These are phyloP conservation scores for Lacerta viridis DNA, from an alignment of 2,797 vertebrate species.

Conservation along the genomic window DNA sequence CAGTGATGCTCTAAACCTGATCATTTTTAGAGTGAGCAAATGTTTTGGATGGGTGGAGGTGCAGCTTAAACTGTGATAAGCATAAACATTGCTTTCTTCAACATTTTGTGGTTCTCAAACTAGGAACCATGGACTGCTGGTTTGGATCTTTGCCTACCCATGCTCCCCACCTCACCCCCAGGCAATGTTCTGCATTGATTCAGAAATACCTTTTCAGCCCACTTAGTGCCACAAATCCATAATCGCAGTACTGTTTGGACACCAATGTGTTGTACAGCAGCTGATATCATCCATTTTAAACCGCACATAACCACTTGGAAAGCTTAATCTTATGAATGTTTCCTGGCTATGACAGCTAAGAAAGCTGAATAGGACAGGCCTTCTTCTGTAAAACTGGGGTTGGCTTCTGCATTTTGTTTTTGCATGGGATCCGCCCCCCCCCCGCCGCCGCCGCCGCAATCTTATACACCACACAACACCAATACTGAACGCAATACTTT, in stretches of 20 bases:
- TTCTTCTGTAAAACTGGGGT: background rate
- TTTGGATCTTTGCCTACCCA: background rate
- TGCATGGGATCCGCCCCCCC: slow-evolving; percentile 7
- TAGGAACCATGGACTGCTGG: background rate
- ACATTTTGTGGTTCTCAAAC: background rate
- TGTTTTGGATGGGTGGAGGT: background rate
- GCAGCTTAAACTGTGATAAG: background rate
- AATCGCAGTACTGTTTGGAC: background rate
- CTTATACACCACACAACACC: slow-evolving; percentile 4
- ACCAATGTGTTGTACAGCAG: background rate
- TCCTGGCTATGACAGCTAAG: background rate
- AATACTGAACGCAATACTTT: slow-evolving; percentile 22
- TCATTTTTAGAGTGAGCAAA: background rate
- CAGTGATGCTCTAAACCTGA: background rate
- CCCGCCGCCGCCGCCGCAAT: background rate
- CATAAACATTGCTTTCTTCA: background rate
- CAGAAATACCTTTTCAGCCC: background rate
- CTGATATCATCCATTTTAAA: background rate
- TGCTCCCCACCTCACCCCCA: too few species aligned
- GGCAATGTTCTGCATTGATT: background rate
- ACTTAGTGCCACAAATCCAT: background rate
- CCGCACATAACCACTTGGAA: background rate
- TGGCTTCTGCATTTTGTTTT: slow-evolving; percentile 12
- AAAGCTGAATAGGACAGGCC: background rate
- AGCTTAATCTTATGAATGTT: too few species aligned